phyloP scores from a whole-genome alignment of 2,888 invertebrate species.

The Cephalotes varians region DNA sequence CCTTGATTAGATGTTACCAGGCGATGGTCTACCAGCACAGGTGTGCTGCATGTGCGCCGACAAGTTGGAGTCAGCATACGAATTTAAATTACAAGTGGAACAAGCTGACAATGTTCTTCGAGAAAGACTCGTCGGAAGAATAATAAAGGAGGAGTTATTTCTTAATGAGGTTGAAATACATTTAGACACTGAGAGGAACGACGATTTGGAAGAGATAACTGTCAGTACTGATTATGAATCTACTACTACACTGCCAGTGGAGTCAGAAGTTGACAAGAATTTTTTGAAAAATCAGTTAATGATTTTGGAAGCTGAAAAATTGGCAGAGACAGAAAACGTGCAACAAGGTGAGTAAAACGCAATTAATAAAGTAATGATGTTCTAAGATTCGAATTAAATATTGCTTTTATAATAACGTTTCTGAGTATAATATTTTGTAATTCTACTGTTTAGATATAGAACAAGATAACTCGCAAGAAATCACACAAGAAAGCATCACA shows the following conservation, averaged over 20 bases:
- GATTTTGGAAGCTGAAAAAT: slow-evolving; percentile 79
- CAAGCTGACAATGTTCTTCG: slow-evolving; percentile 82
- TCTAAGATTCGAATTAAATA: neutral
- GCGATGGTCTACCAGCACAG: slow-evolving; percentile 82
- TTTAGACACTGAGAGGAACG: slow-evolving; percentile 73
- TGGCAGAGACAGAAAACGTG: slow-evolving; percentile 69
- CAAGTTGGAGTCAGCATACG: slow-evolving; percentile 83
- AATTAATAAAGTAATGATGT: neutral
- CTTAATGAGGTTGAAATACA: slow-evolving; percentile 83
- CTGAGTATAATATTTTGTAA: neutral
- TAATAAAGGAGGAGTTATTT: slow-evolving; percentile 82
- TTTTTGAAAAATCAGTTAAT: slow-evolving; percentile 81
- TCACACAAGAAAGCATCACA: slow-evolving; percentile 45
- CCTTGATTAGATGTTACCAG: slow-evolving; percentile 73
- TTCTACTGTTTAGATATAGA: slow-evolving; percentile 52
- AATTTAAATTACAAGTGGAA: slow-evolving; percentile 84
- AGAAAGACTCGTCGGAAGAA: slow-evolving; percentile 79
- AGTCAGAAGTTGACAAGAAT: slow-evolving; percentile 67
- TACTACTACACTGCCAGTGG: slow-evolving; percentile 34
- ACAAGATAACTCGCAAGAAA: slow-evolving; percentile 37
- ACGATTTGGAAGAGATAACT: slow-evolving; percentile 60
- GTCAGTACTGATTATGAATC: slow-evolving; percentile 70
- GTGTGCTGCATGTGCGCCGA: slow-evolving; percentile 82
- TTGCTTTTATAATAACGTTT: neutral
- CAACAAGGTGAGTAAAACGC: slow-evolving; percentile 58